A percentile compares a stretch with the other conserved stretches of the same genome.
These are phyloP conservation scores for Sesamia inferens DNA, from an alignment of 2,888 invertebrate genomes.

Conservation along the genomic window DNA sequence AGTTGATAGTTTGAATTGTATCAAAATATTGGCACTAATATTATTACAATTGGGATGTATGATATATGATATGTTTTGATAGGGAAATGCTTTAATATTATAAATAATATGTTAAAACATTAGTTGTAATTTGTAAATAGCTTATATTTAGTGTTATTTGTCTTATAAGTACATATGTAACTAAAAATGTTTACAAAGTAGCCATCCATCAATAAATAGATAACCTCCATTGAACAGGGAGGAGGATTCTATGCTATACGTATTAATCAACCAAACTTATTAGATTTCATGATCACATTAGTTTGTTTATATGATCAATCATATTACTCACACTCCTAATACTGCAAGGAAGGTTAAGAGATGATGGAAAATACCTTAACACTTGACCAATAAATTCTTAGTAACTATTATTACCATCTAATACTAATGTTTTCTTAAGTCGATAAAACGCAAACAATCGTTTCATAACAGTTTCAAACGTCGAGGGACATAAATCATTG, in stretches of 20 bases:
- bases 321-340: background rate
- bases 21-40: constrained; percentile 8
- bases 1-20: constrained; percentile 23
- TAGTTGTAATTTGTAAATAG: no score
- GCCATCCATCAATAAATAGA: background rate
- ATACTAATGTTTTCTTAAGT: background rate
- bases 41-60: constrained; percentile 1
- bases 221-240: background rate
- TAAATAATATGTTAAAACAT: no score
- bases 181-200: background rate
- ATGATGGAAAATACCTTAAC: background rate
- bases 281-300: constrained; percentile 8
- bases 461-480: background rate
- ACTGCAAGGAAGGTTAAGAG: background rate
- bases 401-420: background rate
- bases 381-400: background rate
- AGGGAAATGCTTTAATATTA: no score
- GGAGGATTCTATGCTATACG: background rate
- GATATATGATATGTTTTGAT: no score
- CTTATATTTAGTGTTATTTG: background rate
- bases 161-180: constrained; percentile 1
- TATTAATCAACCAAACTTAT: constrained; percentile 12
- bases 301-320: constrained; percentile 20
- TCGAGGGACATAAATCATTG: background rate
- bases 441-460: background rate